Conservation (phyloP, 1,140 invertebrate genomes). For the Ladona fulva region DNA sequence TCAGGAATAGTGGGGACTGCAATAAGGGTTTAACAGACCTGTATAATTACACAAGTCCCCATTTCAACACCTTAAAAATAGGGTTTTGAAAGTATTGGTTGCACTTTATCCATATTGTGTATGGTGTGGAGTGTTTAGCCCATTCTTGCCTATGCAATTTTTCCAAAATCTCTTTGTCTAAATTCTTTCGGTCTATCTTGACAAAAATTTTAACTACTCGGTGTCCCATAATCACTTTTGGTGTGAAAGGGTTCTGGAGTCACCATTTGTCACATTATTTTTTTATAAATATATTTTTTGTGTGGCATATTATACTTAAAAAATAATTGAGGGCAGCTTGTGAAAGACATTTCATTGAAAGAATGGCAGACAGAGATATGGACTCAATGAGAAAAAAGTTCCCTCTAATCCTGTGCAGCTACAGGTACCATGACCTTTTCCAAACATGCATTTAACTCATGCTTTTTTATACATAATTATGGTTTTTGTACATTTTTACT, state of each 20-base stretch:
- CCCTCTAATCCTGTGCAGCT: neutral
- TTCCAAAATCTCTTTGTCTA: conserved; percentile 10
- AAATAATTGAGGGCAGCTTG: neutral
- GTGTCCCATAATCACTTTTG: neutral
- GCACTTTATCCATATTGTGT: neutral
- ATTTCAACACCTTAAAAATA: neutral
- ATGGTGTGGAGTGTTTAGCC: neutral
- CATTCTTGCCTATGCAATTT: neutral
- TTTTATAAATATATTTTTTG: conserved; percentile 11
- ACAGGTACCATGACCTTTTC: neutral
- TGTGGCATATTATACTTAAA: conserved; percentile 2
- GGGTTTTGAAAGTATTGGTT: neutral
- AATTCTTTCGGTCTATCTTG: neutral
- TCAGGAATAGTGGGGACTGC: neutral
- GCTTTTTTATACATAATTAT: conserved; percentile 4
- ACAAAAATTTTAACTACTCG: conserved; percentile 7
- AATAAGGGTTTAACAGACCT: neutral
- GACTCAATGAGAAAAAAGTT: neutral
- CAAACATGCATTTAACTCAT: neutral
- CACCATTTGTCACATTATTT: conserved; percentile 4
- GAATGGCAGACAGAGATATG: neutral
- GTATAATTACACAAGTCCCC: neutral
- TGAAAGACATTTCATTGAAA: neutral
- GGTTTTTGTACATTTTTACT: conserved; percentile 10
- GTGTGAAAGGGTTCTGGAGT: conserved; percentile 3